Evolutionary conservation across 2,113 vertebrate genomes (phyloP).

Genomic region (Pampusana beccarii): DNA sequence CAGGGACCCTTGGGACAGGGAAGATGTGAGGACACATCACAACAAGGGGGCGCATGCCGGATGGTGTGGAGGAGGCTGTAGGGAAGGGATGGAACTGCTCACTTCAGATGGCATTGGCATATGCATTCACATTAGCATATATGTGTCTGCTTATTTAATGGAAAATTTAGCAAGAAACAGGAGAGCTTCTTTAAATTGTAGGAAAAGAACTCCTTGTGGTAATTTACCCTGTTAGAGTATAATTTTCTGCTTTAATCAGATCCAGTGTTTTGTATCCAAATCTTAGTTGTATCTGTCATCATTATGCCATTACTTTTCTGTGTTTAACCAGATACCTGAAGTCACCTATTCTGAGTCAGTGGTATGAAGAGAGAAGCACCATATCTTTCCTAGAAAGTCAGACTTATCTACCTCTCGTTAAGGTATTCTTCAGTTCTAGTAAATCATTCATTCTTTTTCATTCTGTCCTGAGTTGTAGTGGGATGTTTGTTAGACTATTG

Average conservation of each 20-base stretch:
- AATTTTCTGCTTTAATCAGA: no score
- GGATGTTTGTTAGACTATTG: conserved; percentile 36
- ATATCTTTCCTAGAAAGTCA: background rate
- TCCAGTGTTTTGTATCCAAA: background rate
- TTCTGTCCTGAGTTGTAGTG: background rate
- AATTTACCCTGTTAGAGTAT: background rate
- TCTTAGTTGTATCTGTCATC: background rate
- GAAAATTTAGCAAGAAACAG: background rate
- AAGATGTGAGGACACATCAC: accelerated
- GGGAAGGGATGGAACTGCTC: background rate
- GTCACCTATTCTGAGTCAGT: background rate
- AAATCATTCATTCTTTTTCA: background rate
- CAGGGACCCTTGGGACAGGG: background rate
- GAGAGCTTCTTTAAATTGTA: background rate
- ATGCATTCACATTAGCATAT: background rate
- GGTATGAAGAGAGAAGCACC: background rate
- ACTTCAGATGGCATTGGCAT: background rate
- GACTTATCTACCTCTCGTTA: background rate
- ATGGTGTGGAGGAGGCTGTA: background rate
- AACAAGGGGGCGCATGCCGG: background rate
- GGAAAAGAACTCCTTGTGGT: background rate
- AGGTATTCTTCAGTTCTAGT: background rate
- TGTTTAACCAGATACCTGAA: background rate
- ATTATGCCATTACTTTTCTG: accelerated
- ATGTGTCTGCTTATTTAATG: background rate